phyloP scores from a whole-genome alignment of 2,113 vertebrate species.

The Barnardius zonarius region DNA sequence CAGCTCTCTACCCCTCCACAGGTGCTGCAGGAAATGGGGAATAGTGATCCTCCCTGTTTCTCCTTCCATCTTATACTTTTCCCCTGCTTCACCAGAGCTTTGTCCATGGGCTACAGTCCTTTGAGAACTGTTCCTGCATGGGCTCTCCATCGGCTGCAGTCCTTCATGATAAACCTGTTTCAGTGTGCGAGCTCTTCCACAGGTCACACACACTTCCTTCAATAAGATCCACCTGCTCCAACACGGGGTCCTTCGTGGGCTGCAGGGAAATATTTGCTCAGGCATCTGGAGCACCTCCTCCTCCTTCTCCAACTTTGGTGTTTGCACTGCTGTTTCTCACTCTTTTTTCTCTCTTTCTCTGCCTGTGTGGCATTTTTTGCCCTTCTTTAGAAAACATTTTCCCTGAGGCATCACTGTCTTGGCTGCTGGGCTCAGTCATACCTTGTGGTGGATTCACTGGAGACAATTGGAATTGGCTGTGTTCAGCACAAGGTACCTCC shows the following conservation, averaged over 20 bases:
- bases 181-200: not conserved
- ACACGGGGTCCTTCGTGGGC: fast-evolving
- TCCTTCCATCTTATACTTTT: not conserved
- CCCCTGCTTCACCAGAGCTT: not conserved
- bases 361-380: not conserved
- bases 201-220: not conserved
- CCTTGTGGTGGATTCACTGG: not conserved
- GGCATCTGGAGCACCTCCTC: not conserved
- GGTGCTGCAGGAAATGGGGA: not conserved
- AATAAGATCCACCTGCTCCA: not conserved
- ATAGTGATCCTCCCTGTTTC: not conserved
- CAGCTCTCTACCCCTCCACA: fast-evolving
- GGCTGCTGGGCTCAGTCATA: not conserved
- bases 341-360: not conserved
- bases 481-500: not conserved
- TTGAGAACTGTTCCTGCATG: not conserved
- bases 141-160: not conserved
- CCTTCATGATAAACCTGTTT: not conserved
- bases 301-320: not conserved
- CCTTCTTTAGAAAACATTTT: not conserved
- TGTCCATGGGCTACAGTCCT: not conserved
- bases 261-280: not conserved
- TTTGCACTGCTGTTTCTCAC: not conserved
- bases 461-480: not conserved
- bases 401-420: fast-evolving